Conservation (phyloP, 1,140 invertebrate genomes). For the Tachypleus tridentatus region DNA sequence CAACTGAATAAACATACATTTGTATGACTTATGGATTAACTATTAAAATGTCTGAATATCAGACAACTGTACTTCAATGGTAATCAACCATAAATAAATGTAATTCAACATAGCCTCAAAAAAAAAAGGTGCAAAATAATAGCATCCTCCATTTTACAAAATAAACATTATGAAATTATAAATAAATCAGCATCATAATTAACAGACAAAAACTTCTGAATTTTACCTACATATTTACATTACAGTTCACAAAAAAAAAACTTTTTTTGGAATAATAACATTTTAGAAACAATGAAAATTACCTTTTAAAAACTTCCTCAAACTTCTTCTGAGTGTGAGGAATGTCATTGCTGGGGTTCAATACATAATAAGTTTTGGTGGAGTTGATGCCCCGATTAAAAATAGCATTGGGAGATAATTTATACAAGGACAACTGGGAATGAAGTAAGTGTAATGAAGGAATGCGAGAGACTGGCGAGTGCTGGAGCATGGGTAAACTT, state of each 20-base stretch:
- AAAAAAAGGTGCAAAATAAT: no score
- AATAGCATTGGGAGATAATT: not conserved
- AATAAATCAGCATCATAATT: no score
- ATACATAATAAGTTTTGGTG: slow-evolving; percentile 44
- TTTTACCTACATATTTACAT: no score
- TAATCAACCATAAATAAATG: no score
- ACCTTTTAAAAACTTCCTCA: slow-evolving; percentile 29
- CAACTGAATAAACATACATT: no score
- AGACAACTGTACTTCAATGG: no score
- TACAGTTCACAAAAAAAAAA: not conserved
- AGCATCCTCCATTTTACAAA: no score
- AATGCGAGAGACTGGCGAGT: slow-evolving; percentile 53
- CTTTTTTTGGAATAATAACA: not conserved
- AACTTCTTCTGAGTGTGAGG: slow-evolving; percentile 52
- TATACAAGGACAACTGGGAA: slow-evolving; percentile 39
- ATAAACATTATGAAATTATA: no score
- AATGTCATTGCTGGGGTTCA: slow-evolving; percentile 57
- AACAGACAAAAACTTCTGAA: no score
- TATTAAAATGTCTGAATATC: no score
- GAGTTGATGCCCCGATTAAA: slow-evolving; percentile 22
- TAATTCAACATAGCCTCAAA: no score
- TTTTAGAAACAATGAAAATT: slow-evolving; percentile 2
- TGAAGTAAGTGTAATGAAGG: slow-evolving; percentile 57
- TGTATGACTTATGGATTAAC: no score
- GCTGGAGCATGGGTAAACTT: slow-evolving; percentile 45